Evolutionary conservation across 1,140 invertebrate genomes (phyloP), one percentile per base, ranked within the genome.

Genomic region (Eubasilissa regina): DNA sequence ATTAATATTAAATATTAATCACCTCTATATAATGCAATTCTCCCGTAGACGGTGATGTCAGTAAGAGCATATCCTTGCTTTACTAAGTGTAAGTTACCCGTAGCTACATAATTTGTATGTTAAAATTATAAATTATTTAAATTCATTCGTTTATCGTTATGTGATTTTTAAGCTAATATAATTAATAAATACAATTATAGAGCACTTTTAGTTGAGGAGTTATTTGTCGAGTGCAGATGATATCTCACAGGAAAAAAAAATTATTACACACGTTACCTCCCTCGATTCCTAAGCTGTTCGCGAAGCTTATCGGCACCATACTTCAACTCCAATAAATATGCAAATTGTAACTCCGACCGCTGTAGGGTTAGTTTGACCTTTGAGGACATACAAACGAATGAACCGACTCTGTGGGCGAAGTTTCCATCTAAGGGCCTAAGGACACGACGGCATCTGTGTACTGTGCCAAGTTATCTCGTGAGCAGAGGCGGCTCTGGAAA

Each of bases 241-340:
- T 35, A 35, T 35, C 25, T 35, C 35, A 0, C 6, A 43, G 4
- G 60, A 10, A 21, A 35, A 43, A 35, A 62, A 15, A 60, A 13
- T 64, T 12, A 64, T 43, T 13, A 43, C 35, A 64, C 35, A 19
- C 35, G 60, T 64, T 64, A 12, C 3, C 35, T 64, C 60, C 19
- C 19, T n/a, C 35, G 60, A 64, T 3, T 64, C 7, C 13, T 9
- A 64, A 8, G 35, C 25, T 13, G 19, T 25, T 64, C 35, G 13
- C 60, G 13, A 0, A 25, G 1, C 60, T 64, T 64, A 64, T 64
- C 60, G 11, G 25, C 10, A 25, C 25, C 25, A 64, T 64, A n/a
- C 35, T 64, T 64, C 60, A 64, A 64, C 60, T 21, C 35, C 25
- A 64, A 64, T 64, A 64, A 64, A 64, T 64, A 64, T 64, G 60